Percentiles rank a stretch among this genome's conserved stretches.
phyloP scores from a whole-genome alignment of 1,140 invertebrate species.

The Solenopsis invicta region DNA sequence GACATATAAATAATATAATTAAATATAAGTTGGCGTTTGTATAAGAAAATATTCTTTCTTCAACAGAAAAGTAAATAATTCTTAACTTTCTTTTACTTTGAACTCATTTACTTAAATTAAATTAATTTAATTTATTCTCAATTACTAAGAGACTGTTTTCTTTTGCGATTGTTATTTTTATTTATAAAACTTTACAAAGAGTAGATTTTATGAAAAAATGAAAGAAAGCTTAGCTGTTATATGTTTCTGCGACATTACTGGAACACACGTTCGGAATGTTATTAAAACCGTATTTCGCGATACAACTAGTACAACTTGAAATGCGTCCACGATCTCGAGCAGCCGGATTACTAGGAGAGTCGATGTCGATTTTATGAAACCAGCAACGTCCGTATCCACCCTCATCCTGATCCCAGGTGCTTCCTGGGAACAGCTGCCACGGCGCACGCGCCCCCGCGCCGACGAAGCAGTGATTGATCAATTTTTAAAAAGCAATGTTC shows the following conservation, averaged over 20 bases:
- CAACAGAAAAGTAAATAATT: neutral
- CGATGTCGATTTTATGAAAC: constrained; percentile 70
- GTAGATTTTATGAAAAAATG: neutral
- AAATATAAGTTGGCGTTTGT: neutral
- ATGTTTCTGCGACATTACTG: neutral
- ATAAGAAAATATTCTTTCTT: neutral
- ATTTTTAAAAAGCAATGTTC: constrained; percentile 85
- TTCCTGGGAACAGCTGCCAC: constrained; percentile 77
- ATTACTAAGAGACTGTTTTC: neutral
- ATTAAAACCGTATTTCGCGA: neutral
- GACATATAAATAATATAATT: neutral
- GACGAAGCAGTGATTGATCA: constrained; percentile 83
- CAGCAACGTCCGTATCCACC: constrained; percentile 69
- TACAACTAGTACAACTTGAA: neutral
- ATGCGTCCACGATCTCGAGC: constrained; percentile 14
- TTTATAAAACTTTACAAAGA: constrained; percentile 6
- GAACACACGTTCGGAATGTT: neutral
- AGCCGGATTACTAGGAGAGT: constrained; percentile 39
- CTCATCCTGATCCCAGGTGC: constrained; percentile 81
- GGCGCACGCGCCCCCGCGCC: constrained; percentile 78
- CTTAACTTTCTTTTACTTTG: neutral
- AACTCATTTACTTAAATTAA: neutral
- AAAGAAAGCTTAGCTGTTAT: neutral
- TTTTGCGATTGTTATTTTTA: neutral
- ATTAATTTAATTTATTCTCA: neutral